phyloP scores from a whole-genome alignment of 2,888 invertebrate species.

The Conistra vaccinii region DNA sequence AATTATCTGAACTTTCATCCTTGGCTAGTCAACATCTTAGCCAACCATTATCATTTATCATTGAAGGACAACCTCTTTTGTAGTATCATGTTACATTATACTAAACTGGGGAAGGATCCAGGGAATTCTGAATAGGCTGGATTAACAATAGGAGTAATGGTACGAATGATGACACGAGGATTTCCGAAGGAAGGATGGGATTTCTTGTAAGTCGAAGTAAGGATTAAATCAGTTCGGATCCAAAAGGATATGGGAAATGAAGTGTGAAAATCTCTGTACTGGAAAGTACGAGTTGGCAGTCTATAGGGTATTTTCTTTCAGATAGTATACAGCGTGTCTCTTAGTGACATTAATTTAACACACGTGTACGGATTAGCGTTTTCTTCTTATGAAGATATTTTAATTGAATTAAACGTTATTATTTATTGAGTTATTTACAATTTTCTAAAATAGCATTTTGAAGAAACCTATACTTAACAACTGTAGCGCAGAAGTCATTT shows the following conservation, averaged over 20 bases:
- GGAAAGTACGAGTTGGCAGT: conserved; percentile 34
- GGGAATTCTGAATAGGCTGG: conserved; percentile 25
- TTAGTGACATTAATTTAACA: too few relatives aligned
- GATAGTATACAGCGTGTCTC: not conserved
- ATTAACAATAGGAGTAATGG: conserved; percentile 51
- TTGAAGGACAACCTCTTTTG: conserved; percentile 34
- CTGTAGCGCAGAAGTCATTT: too few relatives aligned
- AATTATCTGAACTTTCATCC: not conserved
- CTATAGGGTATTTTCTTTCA: not conserved
- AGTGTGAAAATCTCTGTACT: conserved; percentile 46
- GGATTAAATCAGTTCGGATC: conserved; percentile 39
- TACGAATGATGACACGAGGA: conserved; percentile 31
- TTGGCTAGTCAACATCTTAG: not conserved
- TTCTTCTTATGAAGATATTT: too few relatives aligned
- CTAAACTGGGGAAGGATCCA: conserved; percentile 6
- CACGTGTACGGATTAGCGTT: too few relatives aligned
- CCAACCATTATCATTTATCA: conserved; percentile 35
- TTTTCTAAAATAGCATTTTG: too few relatives aligned
- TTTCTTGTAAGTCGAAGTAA: conserved; percentile 31
- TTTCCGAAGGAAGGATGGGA: conserved; percentile 37
- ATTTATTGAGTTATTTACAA: too few relatives aligned
- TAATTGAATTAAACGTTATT: too few relatives aligned
- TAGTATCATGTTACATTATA: conserved; percentile 4
- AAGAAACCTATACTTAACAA: too few relatives aligned
- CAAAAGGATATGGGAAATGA: conserved; percentile 46